Base-by-base conservation (phyloP, 2,113 vertebrate genomes). In the Perognathus longimembris region DNA sequence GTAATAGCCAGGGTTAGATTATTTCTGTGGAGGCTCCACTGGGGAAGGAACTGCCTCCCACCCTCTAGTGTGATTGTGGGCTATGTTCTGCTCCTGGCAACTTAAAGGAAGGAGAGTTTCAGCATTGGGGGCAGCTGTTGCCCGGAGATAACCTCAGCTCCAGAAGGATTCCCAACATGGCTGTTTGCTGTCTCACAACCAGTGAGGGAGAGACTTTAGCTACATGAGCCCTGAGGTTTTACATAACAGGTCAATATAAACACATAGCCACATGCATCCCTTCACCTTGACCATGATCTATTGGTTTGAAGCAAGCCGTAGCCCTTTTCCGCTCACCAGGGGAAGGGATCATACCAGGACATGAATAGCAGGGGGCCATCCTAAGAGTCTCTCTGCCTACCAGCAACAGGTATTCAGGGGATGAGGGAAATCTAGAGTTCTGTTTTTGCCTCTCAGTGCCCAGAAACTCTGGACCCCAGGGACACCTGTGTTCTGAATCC, bases 401-500 rank as follows among this genome's bases (percentile, higher is more conserved):
- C 36, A 75, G 76, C 20, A 26, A 7, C 3, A 61, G 89, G 50
- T 4, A 0, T 76, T 50, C 32, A 21, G 26, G n/a, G 8, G 12
- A 3, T 0, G 36, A 21, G 24, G 40, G 74, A 54, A 42, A 5
- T 32, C 87, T 28, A 5, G 20, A 11, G 30, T 36, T 21, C 5
- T 18, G 21, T 75, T 32, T 96, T 97, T 95, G 77, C 57, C n/a
- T 94, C 18, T 96, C 95, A 99, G 99, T 99, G 99, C 98, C 98
- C 98, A 88, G 99, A 98, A 95, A 98, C 98, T 91, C 98, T 98
- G n/a, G 99, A 99, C 54, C 97, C 98, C 97, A 98, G 98, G 96
- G 98, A 99, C 97, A 99, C 99, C 0, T 99, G 99, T 97, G 98
- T 97, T 84, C 96, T 99, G 97, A 99, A 98, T 95, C 99, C 99